These are phyloP conservation scores for Hydrozoanthus tunicans DNA, from an alignment of 64 coral and sea anemone genomes.

Conservation along the genomic window DNA sequence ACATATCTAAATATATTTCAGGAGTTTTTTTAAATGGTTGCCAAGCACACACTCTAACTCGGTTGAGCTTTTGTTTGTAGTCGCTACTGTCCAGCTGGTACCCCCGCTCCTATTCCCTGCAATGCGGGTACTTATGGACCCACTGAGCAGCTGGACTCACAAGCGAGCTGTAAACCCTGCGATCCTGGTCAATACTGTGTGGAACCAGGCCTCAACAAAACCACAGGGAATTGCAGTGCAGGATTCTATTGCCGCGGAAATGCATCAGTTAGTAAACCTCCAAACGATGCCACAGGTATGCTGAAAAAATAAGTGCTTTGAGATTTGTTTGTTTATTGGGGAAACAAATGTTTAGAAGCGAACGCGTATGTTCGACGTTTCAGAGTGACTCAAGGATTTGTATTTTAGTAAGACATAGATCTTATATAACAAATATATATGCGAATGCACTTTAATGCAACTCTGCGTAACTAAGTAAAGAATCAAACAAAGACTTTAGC, in stretches of 20 bases:
- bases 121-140: conserved; percentile 78
- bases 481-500: too few relatives aligned
- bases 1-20: too few relatives aligned
- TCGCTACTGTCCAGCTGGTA: conserved; percentile 83
- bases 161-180: conserved; percentile 81
- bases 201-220: conserved; percentile 71
- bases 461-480: too few relatives aligned
- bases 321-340: too few relatives aligned
- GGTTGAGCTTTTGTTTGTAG: conserved; percentile 29
- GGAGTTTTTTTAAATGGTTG: too few relatives aligned
- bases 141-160: conserved; percentile 72
- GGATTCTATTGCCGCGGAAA: conserved; percentile 91
- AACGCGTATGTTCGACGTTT: not conserved
- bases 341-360: not conserved
- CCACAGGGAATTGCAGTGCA: conserved; percentile 91
- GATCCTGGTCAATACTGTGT: conserved; percentile 89
- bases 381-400: too few relatives aligned
- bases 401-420: too few relatives aligned
- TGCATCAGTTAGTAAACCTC: conserved; percentile 79
- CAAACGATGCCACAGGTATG: conserved; percentile 79
- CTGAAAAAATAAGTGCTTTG: too few relatives aligned
- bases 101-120: conserved; percentile 70
- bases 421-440: too few relatives aligned
- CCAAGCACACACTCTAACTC: too few relatives aligned
- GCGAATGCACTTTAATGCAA: too few relatives aligned